Evolutionary conservation across 1,140 invertebrate genomes (phyloP), one percentile per base, ranked within the genome.

Genomic region (Coenobita brevimanus): DNA sequence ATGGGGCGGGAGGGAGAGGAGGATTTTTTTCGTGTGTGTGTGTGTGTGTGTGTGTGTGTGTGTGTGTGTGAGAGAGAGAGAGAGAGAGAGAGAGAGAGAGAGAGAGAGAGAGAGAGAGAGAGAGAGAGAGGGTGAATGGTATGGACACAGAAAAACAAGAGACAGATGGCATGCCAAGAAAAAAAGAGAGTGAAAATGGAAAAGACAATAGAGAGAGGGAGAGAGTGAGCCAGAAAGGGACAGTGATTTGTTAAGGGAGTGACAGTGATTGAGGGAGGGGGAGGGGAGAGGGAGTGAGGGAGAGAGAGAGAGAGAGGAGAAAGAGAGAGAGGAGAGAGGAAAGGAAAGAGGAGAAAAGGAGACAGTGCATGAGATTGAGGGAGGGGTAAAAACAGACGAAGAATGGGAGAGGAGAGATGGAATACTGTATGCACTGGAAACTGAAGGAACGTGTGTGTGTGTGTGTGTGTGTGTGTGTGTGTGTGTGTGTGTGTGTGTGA

Each of bases 81-180:
- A 62, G 78, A 80, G 78, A 80, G 78, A 80, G 78, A 80, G 78
- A 80, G 78, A 80, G 78, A 80, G 78, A 80, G 78, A 80, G 78
- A 80, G 78, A 80, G 78, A 80, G 78, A 80, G 78, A 80, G 78
- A 80, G 78, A 62, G 57, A 80, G 57, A 57, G 78, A 62, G 78
- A 80, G 57, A 62, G 78, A 80, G 78, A 80, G 78, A 41, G 21
- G n/a, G 0, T 3, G 54, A 0, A 4, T n/a, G n/a, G n/a, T n/a
- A n/a, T n/a, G n/a, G n/a, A n/a, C n/a, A n/a, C n/a, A n/a, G n/a
- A n/a, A n/a, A n/a, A n/a, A n/a, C 17, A 36, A 36, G n/a, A n/a
- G 46, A 24, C 30, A n/a, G 24, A 15, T 60, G 0, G n/a, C 8
- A 60, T 4, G n/a, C 1, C 1, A 60, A 2, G n/a, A 24, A 30